Percentiles rank a stretch among this genome's conserved stretches.
These are phyloP conservation scores for Chamaea fasciata DNA, from an alignment of 2,113 vertebrate genomes.

Conservation along the genomic window DNA sequence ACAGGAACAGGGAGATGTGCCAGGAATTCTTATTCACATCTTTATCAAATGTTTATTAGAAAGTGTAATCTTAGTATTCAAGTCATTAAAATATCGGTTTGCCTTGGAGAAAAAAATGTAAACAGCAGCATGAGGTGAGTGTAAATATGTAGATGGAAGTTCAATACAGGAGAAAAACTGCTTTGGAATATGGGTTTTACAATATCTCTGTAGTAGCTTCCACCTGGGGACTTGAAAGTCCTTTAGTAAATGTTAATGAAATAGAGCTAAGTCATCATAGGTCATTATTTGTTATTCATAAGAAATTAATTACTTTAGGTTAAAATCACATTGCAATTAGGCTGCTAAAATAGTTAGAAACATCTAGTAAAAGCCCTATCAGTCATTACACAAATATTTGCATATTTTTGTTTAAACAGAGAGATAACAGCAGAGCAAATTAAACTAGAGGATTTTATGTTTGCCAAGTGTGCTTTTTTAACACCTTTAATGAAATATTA, in stretches of 20 bases:
- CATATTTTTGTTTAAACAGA: background rate
- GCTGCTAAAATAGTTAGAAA: background rate
- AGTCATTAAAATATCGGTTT: background rate
- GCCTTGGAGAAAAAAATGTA: background rate
- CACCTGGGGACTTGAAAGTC: background rate
- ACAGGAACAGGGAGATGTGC: background rate
- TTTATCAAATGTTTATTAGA: background rate
- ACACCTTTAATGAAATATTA: background rate
- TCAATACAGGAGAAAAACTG: background rate
- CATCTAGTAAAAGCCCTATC: background rate
- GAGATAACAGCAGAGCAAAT: background rate
- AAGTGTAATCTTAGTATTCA: background rate
- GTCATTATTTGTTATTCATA: background rate
- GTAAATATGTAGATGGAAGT: background rate
- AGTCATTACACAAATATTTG: background rate
- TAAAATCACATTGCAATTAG: background rate
- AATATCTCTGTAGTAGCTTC: background rate
- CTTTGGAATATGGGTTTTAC: background rate
- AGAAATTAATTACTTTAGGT: background rate
- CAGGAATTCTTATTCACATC: background rate
- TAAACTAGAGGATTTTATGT: background rate
- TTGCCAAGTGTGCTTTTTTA: background rate
- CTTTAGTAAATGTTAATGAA: constrained; percentile 7
- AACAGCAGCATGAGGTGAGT: background rate
- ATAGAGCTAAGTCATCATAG: background rate